phyloP scores from a whole-genome alignment of 1,140 invertebrate species.

The Oryzaephilus surinamensis region DNA sequence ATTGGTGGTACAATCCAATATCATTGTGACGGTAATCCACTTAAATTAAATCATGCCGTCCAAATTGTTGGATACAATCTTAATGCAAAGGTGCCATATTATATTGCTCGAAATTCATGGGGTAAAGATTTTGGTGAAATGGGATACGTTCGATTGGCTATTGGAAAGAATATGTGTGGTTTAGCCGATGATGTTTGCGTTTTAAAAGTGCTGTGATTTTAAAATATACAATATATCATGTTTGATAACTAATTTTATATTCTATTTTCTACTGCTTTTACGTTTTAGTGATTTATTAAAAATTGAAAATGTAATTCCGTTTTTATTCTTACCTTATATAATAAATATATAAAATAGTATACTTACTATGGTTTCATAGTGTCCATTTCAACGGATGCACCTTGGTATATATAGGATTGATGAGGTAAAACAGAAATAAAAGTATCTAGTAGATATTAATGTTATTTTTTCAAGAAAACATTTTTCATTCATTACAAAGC shows the following conservation, averaged over 20 bases:
- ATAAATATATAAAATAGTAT: no score
- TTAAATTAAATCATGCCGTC: constrained; percentile 72
- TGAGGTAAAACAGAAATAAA: no score
- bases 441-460: no score
- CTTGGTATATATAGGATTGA: no score
- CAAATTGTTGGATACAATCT: constrained; percentile 77
- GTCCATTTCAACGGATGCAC: no score
- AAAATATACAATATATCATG: not conserved
- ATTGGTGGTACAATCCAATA: constrained; percentile 75
- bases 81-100: constrained; percentile 61
- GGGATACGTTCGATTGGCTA: constrained; percentile 69
- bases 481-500: no score
- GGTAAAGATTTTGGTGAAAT: constrained; percentile 61
- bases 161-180: constrained; percentile 71
- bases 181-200: constrained; percentile 42
- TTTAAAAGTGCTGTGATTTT: constrained; percentile 15
- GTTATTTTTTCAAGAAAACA: no score
- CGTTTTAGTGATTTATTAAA: not conserved
- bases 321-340: no score
- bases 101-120: constrained; percentile 83
- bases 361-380: no score
- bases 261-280: not conserved
- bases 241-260: not conserved
- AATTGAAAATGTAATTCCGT: no score
- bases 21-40: constrained; percentile 54